phyloP scores from a whole-genome alignment of 2,113 vertebrate genomes.

The Pelecanus crispus region DNA sequence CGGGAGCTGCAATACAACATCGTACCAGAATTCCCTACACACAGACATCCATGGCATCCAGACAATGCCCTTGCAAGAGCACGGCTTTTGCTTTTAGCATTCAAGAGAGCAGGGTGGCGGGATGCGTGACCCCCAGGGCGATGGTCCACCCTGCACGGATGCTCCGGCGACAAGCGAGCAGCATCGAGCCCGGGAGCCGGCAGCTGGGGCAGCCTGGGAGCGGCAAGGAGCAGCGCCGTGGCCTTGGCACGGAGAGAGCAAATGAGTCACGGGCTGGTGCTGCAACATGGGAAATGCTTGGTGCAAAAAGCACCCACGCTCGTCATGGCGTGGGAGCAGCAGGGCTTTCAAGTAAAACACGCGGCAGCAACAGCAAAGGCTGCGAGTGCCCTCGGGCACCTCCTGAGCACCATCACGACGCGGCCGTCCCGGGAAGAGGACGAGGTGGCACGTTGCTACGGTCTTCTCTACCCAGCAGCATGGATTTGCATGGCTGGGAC shows the following conservation, averaged over 20 bases:
- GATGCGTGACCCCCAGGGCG: background rate
- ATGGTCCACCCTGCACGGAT: background rate
- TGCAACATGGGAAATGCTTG: background rate
- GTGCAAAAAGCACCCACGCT: background rate
- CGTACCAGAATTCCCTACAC: accelerated
- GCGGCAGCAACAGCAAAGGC: background rate
- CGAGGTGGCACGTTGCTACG: accelerated
- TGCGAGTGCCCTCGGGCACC: background rate
- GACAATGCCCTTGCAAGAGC: too few relatives aligned
- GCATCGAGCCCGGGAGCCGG: accelerated
- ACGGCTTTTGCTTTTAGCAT: background rate
- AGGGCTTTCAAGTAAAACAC: background rate
- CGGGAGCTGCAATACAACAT: background rate
- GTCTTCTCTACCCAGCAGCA: background rate
- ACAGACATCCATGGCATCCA: accelerated
- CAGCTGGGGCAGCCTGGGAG: background rate
- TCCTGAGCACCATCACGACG: background rate
- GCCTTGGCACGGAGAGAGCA: background rate
- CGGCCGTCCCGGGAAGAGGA: accelerated
- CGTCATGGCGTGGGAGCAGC: background rate
- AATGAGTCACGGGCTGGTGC: background rate
- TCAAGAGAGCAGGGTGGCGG: background rate
- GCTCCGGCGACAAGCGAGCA: background rate
- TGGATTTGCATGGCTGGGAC: background rate
- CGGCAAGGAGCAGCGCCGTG: background rate